Conservation (phyloP, 1,140 invertebrate species). For the Gryllus bimaculatus region DNA sequence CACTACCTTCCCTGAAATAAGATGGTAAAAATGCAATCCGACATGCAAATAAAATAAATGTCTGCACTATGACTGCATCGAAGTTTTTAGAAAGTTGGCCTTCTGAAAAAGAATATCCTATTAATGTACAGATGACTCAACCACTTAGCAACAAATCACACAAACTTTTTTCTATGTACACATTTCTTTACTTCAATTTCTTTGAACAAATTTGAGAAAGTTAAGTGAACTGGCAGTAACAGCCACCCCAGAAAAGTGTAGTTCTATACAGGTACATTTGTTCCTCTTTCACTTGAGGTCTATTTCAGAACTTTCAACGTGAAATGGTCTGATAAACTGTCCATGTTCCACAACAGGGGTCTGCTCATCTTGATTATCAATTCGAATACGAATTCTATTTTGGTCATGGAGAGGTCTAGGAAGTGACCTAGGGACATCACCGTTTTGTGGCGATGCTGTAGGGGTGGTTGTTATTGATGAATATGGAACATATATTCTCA, state of each 20-base stretch:
- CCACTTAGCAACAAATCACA: not conserved
- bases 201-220: no score
- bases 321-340: conserved; percentile 42
- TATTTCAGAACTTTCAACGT: conserved; percentile 37
- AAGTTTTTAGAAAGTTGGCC: not conserved
- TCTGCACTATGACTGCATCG: no score
- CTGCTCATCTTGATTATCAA: conserved; percentile 47
- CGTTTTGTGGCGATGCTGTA: conserved; percentile 43
- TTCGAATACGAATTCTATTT: conserved; percentile 54
- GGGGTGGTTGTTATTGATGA: conserved; percentile 38
- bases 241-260: not conserved
- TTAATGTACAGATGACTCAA: not conserved
- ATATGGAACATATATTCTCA: conserved; percentile 68
- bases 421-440: conserved; percentile 41
- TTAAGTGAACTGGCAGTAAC: no score
- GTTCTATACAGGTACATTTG: not conserved
- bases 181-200: not conserved
- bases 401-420: conserved; percentile 38
- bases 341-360: conserved; percentile 59
- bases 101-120: not conserved
- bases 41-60: no score
- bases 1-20: no score
- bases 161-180: not conserved
- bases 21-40: no score
- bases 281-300: conserved; percentile 29